phyloP scores from a whole-genome alignment of 2,113 vertebrate species.

The Chiloscyllium plagiosum region DNA sequence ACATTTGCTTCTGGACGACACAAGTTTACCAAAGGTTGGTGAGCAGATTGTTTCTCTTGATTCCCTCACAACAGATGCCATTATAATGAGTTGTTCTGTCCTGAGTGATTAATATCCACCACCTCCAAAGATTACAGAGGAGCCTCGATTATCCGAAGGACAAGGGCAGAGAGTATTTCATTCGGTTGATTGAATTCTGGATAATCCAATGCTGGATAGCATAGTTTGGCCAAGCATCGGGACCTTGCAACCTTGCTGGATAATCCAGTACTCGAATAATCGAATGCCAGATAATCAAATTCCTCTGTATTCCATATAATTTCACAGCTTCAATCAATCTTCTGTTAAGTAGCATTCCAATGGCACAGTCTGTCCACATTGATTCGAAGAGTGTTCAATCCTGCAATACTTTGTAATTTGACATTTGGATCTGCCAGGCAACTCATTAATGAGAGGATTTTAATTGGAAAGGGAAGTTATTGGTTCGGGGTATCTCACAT shows the following conservation, averaged over 20 bases:
- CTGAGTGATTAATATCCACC: neutral
- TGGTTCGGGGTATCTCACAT: too few species aligned
- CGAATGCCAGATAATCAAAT: too few species aligned
- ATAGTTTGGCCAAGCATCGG: too few species aligned
- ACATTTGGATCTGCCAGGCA: neutral
- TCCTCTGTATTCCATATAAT: neutral
- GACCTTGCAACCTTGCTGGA: too few species aligned
- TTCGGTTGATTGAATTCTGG: too few species aligned
- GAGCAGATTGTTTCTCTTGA: neutral
- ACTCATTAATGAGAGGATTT: neutral
- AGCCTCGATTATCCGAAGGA: too few species aligned
- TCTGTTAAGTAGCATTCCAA: neutral
- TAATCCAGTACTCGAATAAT: too few species aligned
- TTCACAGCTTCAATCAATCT: neutral
- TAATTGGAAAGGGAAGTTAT: neutral
- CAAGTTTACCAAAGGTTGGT: conserved; percentile 45
- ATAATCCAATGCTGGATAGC: too few species aligned
- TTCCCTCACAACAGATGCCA: too few species aligned
- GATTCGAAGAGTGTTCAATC: neutral
- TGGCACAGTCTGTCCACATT: neutral
- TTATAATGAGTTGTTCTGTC: neutral
- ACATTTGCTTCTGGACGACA: conserved; percentile 39
- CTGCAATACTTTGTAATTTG: neutral
- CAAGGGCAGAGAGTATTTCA: too few species aligned
- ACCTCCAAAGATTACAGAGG: neutral